Evolutionary conservation across 2,113 vertebrate genomes (phyloP).

Genomic region (Micronisus gabar): DNA sequence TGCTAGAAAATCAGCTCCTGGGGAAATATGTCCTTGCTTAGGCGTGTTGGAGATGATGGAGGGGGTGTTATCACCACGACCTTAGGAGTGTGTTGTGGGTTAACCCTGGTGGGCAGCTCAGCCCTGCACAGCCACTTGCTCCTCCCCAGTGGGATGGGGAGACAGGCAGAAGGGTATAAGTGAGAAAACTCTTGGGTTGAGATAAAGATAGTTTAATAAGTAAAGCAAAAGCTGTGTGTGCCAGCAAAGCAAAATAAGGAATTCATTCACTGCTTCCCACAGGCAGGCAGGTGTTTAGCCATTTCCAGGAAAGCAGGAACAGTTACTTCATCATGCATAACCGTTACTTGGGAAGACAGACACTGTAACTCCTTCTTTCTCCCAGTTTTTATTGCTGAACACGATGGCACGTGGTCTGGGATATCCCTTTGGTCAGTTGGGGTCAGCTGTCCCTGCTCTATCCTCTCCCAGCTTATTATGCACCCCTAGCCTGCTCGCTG

Average conservation of each 20-base stretch:
- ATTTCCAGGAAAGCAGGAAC: not conserved
- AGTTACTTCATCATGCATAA: not conserved
- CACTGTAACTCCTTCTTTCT: not conserved
- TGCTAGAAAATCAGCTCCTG: not conserved
- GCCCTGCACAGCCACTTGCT: not conserved
- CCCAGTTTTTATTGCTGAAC: not conserved
- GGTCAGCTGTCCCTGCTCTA: not conserved
- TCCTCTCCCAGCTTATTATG: not conserved
- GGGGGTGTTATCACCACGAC: not conserved
- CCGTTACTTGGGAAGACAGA: not conserved
- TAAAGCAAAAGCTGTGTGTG: not conserved
- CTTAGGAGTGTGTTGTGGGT: not conserved
- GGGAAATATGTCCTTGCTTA: not conserved
- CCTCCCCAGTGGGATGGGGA: not conserved
- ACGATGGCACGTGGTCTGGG: not conserved
- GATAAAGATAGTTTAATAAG: not conserved
- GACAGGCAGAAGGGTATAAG: not conserved
- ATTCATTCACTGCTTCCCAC: not conserved
- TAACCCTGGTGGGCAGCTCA: not conserved
- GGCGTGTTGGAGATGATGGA: not conserved
- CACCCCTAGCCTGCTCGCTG: not conserved
- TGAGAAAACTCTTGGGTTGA: not conserved
- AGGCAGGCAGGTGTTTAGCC: not conserved
- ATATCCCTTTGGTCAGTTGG: not conserved
- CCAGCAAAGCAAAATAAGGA: not conserved